These are phyloP conservation scores for Ochotona princeps DNA, from an alignment of 2,113 vertebrate genomes.

Conservation along the genomic window DNA sequence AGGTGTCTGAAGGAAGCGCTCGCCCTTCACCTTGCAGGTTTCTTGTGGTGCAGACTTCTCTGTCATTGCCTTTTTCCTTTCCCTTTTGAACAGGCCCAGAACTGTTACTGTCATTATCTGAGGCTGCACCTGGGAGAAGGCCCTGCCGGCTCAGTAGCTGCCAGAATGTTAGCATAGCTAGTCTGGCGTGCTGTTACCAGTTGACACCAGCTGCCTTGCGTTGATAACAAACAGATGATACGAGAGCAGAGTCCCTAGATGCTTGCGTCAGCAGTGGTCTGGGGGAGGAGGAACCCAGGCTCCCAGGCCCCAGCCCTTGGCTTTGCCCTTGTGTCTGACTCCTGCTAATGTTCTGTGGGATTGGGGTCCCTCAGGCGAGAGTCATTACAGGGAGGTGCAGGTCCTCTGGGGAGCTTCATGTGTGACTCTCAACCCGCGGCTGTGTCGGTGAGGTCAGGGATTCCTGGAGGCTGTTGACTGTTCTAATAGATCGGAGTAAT, in stretches of 20 bases:
- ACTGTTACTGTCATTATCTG: background rate
- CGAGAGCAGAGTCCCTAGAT: background rate
- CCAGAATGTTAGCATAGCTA: background rate
- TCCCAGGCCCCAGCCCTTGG: background rate
- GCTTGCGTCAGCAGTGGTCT: background rate
- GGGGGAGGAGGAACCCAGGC: background rate
- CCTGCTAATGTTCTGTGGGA: background rate
- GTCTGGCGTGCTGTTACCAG: background rate
- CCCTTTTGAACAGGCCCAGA: background rate
- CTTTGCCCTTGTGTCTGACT: background rate
- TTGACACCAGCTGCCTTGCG: background rate
- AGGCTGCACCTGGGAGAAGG: background rate
- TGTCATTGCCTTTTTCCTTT: background rate
- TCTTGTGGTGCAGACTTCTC: background rate
- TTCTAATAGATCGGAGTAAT: background rate
- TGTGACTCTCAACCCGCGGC: background rate
- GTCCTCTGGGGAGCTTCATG: background rate
- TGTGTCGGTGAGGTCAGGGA: background rate
- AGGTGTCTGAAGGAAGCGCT: background rate
- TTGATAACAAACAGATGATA: background rate
- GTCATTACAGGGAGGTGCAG: background rate
- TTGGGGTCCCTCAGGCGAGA: background rate
- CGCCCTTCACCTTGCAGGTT: rapidly evolving
- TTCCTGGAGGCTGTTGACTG: background rate
- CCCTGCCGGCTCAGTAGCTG: background rate